Base-by-base conservation (phyloP, 2,888 invertebrate genomes). In the Saturnia pavonia region DNA sequence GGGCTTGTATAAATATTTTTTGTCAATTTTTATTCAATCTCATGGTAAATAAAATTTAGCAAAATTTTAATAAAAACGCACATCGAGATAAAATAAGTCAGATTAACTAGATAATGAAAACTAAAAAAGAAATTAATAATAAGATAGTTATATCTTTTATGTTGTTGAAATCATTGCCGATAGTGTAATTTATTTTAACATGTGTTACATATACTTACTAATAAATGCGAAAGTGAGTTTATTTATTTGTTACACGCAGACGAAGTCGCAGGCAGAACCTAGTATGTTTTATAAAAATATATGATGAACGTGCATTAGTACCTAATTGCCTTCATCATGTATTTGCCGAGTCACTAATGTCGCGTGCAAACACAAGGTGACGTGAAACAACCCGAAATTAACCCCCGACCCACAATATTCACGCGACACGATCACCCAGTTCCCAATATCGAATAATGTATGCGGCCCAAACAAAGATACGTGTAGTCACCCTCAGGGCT, bases 391-490 rank as follows among this genome's bases (percentile, higher is more conserved):
- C 12, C 12, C 25, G 25, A 57, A 57, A 25, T 57, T 14, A 27
- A 25, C 57, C 57, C 57, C 25, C 57, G 57, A 14, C 12, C 25
- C 25, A 25, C 25, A 14, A 14, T 2, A 57, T 25, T 25, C 25
- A 65, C 22, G 16, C 1, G 40, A n/a, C 48, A 34, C 48, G 40
- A 51, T 69, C 63, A 25, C 16, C 27, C 54, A 25, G 42, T 54
- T 67, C 71, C n/a, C 73, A 68, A 72, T 75, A 67, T 74, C 71
- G 73, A 70, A 75, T 77, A 77, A 81, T 57, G 57, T 14, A 57
- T 79, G 83, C 77, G 72, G 71, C 76, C 74, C 71, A 82, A 88
- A 87, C 83, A 80, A 83, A 85, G 86, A 87, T 79, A 79, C 81
- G 86, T 84, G 76, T 74, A 77, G 69, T 73, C 72, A 70, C 72